Evolutionary conservation across 92 coral and sea anemone species (phyloP).

Genomic region (Zoanthus sociatus): DNA sequence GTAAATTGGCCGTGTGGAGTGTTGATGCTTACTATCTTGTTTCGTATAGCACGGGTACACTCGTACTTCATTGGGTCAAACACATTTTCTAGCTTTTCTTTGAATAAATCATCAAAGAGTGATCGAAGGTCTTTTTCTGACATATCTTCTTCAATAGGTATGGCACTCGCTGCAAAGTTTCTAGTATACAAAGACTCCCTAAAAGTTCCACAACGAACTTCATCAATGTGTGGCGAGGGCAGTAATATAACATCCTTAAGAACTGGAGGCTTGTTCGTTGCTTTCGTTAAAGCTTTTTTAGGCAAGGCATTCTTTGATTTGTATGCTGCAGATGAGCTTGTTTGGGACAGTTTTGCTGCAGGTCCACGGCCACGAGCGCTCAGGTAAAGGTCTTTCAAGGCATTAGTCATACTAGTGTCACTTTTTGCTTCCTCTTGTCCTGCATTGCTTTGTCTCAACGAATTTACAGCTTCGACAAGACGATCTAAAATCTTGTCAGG

Average conservation of each 20-base stretch:
- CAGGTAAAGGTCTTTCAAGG: too few relatives aligned
- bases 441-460: too few relatives aligned
- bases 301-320: neutral
- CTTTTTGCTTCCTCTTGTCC: too few relatives aligned
- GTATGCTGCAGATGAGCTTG: neutral
- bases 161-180: slow-evolving; percentile 33
- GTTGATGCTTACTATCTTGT: slow-evolving; percentile 1
- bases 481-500: too few relatives aligned
- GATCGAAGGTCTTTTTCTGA: slow-evolving; percentile 22
- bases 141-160: slow-evolving; percentile 21
- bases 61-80: neutral
- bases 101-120: neutral
- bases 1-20: slow-evolving; percentile 24
- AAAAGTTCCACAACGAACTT: slow-evolving; percentile 8
- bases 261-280: slow-evolving; percentile 24
- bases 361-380: too few relatives aligned
- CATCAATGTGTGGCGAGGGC: slow-evolving; percentile 30
- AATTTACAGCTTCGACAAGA: too few relatives aligned
- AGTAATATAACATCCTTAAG: slow-evolving; percentile 43
- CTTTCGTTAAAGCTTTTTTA: neutral
- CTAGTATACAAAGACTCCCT: slow-evolving; percentile 14
- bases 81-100: slow-evolving; percentile 6
- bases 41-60: neutral
- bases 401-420: too few relatives aligned
- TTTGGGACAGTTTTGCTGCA: too few relatives aligned